phyloP scores from a whole-genome alignment of 2,888 invertebrate genomes.

The Cenopis cana region DNA sequence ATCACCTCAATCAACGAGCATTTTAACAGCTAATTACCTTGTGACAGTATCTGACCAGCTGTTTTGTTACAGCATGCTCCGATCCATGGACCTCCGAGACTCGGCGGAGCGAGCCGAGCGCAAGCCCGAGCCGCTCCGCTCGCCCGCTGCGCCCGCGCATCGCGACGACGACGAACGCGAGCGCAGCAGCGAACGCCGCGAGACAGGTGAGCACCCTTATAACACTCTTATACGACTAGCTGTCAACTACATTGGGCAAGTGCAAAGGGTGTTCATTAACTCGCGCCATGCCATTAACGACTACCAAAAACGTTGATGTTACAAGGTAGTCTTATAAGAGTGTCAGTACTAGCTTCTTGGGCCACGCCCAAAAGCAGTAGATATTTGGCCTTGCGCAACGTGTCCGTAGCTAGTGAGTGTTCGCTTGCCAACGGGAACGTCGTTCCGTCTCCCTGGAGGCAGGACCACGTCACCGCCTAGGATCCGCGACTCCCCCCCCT shows the following conservation, averaged over 20 bases:
- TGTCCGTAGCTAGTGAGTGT: conserved; percentile 77
- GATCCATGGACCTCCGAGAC: conserved; percentile 86
- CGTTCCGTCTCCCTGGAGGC: conserved; percentile 30
- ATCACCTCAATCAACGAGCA: neutral
- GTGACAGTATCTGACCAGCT: conserved; percentile 31
- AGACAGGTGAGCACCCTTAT: conserved; percentile 68
- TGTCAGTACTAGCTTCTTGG: neutral
- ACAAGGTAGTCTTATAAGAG: conserved; percentile 2
- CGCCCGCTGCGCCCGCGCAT: conserved; percentile 67
- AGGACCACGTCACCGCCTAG: conserved; percentile 54
- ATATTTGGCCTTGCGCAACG: conserved; percentile 48
- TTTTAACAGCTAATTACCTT: neutral
- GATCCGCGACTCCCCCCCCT: conserved; percentile 61
- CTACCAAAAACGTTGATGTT: neutral
- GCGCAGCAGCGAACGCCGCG: conserved; percentile 71
- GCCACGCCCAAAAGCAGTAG: conserved; percentile 5
- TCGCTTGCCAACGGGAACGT: conserved; percentile 64
- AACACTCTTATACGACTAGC: conserved; percentile 45
- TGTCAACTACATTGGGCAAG: too few species aligned
- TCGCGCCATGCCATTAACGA: too few species aligned
- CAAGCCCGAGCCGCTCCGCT: conserved; percentile 82
- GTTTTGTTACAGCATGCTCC: conserved; percentile 85
- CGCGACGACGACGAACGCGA: conserved; percentile 73
- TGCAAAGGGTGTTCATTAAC: too few species aligned
- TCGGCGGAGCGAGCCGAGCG: conserved; percentile 64